Base-by-base conservation (phyloP, 1,140 invertebrate species). In the Manduca sexta region DNA sequence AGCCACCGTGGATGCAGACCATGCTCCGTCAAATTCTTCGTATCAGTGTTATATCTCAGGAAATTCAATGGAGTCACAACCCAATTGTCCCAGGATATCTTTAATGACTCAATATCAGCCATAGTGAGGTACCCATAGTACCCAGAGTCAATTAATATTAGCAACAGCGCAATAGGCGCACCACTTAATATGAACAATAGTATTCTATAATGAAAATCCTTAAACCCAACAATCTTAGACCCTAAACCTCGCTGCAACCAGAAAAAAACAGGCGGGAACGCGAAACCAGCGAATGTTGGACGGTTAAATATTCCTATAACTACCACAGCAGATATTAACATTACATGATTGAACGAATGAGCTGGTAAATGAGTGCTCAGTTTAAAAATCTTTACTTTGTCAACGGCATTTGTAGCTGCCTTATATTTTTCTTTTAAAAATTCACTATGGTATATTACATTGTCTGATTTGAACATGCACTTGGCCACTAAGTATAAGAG, bases 51-150 rank as follows among this genome's bases (percentile, higher is more conserved):
- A 62, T 98, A 98, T 59, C 89, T 89, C 1, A 98, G 70, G 76
- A 98, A 99, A 87, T 98, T 98, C 18, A 94, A 86, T 0, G 97
- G 97, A 1, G 96, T 96, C 4, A 98, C 90, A 0, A 97, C 92
- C 78, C 95, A 94, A 77, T 92, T 93, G 13, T 92, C 88, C 17
- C 93, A 90, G 13, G 89, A 86, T 21, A 95, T 60, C 43, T 93
- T 88, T n/a, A 92, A 70, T 61, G 89, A 89, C 34, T 90, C 86
- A 41, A 96, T 88, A 73, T 96, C 93, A 12, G 89, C 89, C 49
- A 90, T 85, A 2, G 92, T 92, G 16, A 95, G 67, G 58, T 94
- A 92, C 13, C 93, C 92, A 75, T 93, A 97, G 68, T 95, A 97
- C 58, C 92, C 87, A 3, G 95, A 95, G 74, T 97, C 95, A 21